These are phyloP conservation scores for Cremastinae sp. DNA, from an alignment of 2,888 invertebrate genomes.

Conservation along the genomic window DNA sequence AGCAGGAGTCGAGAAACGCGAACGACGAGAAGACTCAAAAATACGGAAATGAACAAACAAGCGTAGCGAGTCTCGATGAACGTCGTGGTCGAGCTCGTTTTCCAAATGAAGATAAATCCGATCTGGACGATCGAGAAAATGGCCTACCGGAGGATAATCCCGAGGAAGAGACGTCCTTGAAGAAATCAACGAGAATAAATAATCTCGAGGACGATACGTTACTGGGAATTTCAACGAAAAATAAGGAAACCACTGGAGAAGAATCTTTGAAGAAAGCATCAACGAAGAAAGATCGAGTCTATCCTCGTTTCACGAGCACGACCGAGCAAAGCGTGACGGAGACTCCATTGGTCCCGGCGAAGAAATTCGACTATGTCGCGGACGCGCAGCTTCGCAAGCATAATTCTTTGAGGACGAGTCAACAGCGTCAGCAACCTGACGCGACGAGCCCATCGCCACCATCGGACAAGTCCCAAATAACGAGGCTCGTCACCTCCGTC, in stretches of 20 bases:
- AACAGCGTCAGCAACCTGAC: constrained; percentile 57
- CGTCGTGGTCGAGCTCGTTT: too few species aligned
- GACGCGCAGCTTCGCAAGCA: constrained; percentile 75
- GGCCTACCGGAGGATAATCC: too few species aligned
- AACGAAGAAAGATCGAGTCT: constrained; percentile 65
- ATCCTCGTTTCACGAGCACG: constrained; percentile 67
- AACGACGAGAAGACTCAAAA: constrained; percentile 9
- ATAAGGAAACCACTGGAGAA: neutral
- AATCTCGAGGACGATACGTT: too few species aligned
- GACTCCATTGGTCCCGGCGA: constrained; percentile 76
- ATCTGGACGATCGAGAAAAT: too few species aligned
- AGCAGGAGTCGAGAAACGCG: constrained; percentile 4
- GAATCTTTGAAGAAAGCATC: too few species aligned
- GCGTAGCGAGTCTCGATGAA: too few species aligned
- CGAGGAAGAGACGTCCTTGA: too few species aligned
- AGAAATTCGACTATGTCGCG: constrained; percentile 76
- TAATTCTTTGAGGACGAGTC: constrained; percentile 70
- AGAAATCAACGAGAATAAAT: too few species aligned
- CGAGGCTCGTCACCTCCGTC: constrained; percentile 80
- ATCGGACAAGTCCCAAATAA: constrained; percentile 75
- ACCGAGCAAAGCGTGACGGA: constrained; percentile 73
- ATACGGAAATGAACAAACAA: too few species aligned
- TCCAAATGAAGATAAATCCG: too few species aligned
- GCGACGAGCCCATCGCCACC: constrained; percentile 66
- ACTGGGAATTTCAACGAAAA: neutral